Evolutionary conservation across 1,140 invertebrate genomes (phyloP).

Genomic region (Hylaeus volcanicus): DNA sequence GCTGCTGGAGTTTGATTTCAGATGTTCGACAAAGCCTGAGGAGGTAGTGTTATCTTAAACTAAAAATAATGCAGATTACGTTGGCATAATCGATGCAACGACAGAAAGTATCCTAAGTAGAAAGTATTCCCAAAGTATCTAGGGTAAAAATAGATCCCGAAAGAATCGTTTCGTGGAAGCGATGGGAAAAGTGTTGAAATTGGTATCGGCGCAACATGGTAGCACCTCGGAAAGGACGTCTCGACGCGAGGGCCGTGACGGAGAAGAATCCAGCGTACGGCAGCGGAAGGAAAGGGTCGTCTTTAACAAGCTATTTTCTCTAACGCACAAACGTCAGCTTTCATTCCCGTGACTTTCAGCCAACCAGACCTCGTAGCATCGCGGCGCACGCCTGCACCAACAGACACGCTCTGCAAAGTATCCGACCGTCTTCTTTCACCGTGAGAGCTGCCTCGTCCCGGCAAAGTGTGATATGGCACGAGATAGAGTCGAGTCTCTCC

Average conservation of each 20-base stretch:
- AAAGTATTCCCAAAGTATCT: too few species aligned
- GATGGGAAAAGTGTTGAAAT: too few species aligned
- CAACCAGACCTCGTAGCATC: not conserved
- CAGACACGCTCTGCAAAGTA: slow-evolving; percentile 6
- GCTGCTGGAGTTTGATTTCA: too few species aligned
- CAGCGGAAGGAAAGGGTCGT: not conserved
- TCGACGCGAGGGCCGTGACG: not conserved
- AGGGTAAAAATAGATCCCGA: too few species aligned
- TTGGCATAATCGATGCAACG: too few species aligned
- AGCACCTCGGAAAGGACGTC: not conserved
- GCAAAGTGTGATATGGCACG: slow-evolving; percentile 43
- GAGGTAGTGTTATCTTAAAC: too few species aligned
- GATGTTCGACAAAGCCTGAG: too few species aligned
- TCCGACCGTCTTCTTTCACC: not conserved
- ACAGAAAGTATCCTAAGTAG: too few species aligned
- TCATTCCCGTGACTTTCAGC: slow-evolving; percentile 15
- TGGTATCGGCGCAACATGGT: not conserved
- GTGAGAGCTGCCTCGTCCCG: not conserved
- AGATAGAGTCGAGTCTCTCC: slow-evolving; percentile 40
- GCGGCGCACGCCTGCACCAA: not conserved
- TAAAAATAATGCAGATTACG: too few species aligned
- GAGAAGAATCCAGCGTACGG: not conserved
- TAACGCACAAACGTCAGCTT: slow-evolving; percentile 33
- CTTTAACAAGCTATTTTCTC: slow-evolving; percentile 53
- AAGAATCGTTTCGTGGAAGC: too few species aligned